Conservation (phyloP, 2,888 invertebrate species). For the Nemapogon koenigi region DNA sequence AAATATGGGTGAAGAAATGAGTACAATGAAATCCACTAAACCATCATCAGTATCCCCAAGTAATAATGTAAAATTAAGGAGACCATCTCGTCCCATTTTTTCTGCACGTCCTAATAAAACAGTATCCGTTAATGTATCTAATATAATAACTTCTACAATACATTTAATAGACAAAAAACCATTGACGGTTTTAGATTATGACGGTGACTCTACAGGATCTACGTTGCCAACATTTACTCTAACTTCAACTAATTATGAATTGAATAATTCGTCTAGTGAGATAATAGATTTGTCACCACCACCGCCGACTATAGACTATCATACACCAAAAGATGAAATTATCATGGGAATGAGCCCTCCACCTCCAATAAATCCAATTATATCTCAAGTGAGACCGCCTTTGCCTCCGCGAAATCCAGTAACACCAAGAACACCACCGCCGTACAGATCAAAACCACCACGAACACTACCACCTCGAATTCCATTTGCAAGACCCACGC, state of each 20-base stretch:
- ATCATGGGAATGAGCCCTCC: constrained; percentile 66
- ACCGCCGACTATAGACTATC: constrained; percentile 49
- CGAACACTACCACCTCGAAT: constrained; percentile 35
- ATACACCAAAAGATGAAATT: constrained; percentile 47
- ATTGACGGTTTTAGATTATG: constrained; percentile 35
- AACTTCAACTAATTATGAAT: constrained; percentile 25
- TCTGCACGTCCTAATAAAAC: constrained; percentile 27
- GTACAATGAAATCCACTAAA: constrained; percentile 23
- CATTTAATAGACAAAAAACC: constrained; percentile 53
- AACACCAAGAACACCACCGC: constrained; percentile 39
- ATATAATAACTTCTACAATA: constrained; percentile 55
- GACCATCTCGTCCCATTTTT: constrained; percentile 29
- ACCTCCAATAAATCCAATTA: constrained; percentile 38
- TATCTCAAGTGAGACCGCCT: constrained; percentile 14
- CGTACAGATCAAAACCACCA: constrained; percentile 39
- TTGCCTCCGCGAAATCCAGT: constrained; percentile 30
- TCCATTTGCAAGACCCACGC: constrained; percentile 34
- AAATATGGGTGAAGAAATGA: constrained; percentile 53
- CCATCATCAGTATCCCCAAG: constrained; percentile 24
- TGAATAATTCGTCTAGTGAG: constrained; percentile 40
- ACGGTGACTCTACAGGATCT: constrained; percentile 29
- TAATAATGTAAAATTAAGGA: constrained; percentile 27
- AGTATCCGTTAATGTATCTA: constrained; percentile 31
- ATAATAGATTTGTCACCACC: constrained; percentile 58
- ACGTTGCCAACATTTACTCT: constrained; percentile 35